phyloP scores from a whole-genome alignment of 2,113 vertebrate species.

The Cololabis saira region DNA sequence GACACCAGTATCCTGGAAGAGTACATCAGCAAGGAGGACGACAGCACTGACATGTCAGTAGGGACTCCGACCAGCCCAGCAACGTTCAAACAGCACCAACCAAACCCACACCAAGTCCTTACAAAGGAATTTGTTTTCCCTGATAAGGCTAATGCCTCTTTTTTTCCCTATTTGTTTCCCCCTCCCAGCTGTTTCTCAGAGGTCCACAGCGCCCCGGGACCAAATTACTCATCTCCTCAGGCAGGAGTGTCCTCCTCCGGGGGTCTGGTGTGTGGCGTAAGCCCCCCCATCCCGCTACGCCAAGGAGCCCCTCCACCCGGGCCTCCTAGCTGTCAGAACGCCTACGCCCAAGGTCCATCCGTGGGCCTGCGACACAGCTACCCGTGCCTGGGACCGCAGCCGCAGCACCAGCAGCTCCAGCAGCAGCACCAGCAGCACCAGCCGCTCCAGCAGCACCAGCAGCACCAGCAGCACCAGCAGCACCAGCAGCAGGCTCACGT shows the following conservation, averaged over 20 bases:
- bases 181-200: slow-evolving; percentile 94
- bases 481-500: slow-evolving; percentile 83
- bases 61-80: slow-evolving; percentile 53
- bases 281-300: slow-evolving; percentile 79
- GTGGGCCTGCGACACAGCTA: slow-evolving; percentile 88
- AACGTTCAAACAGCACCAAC: slow-evolving; percentile 67
- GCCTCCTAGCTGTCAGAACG: slow-evolving; percentile 79
- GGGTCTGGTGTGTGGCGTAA: slow-evolving; percentile 82
- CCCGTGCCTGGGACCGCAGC: slow-evolving; percentile 84
- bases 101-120: slow-evolving; percentile 67
- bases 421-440: slow-evolving; percentile 79
- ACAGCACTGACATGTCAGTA: slow-evolving; percentile 96
- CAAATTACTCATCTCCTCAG: slow-evolving; percentile 82
- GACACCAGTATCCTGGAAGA: slow-evolving; percentile 99
- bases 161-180: slow-evolving; percentile 15
- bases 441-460: slow-evolving; percentile 79
- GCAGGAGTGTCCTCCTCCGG: slow-evolving; percentile 79
- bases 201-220: slow-evolving; percentile 84
- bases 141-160: slow-evolving; percentile 63
- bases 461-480: no score
- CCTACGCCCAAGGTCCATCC: slow-evolving; percentile 81
- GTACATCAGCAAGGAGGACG: slow-evolving; percentile 98
- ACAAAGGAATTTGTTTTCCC: slow-evolving; percentile 78
- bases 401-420: slow-evolving; percentile 72
- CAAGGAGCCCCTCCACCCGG: slow-evolving; percentile 73